Base-by-base conservation (phyloP, 2,797 vertebrate species). In the Saxicola maurus region DNA sequence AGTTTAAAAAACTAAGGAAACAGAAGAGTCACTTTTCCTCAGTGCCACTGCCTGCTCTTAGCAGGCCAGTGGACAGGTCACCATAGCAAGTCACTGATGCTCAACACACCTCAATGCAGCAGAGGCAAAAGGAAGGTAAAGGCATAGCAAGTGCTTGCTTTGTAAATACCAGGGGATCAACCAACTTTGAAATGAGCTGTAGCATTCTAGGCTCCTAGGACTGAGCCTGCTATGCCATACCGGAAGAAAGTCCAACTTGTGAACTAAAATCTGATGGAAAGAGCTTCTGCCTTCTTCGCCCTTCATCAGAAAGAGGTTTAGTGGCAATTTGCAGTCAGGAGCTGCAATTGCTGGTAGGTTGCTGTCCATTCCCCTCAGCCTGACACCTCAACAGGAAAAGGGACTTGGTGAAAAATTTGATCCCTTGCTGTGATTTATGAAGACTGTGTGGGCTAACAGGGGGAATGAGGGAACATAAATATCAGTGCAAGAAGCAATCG, bases 271-370 rank as follows among this genome's bases (percentile, higher is more conserved):
- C 33, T 27, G 25, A 52, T 7, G 21, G 21, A 66, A 71, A 23
- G 56, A 38, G 18, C 7, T 57, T 43, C 31, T 48, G 38, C 19
- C 16, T 38, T 81, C 35, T 16, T n/a, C 0, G 0, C 20, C 37
- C 27, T 59, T 42, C 17, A 40, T 33, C 38, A 45, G 13, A 57
- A 52, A 11, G 21, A 33, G 10, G 10, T 18, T 14, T 67, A 56
- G 24, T 0, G 4, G 30, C 37, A 9, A 20, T 27, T 21, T 55
- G 30, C 20, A 67, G 40, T 14, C 37, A n/a, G 59, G 5, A 87
- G 37, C 59, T 0, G 1, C 55, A 46, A 1, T 3, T 4, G 4
- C 30, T 28, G 45, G 28, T 14, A 30, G 12, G 28, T 14, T 62
- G 38, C 28, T 60, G 55, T n/a, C 33, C 24, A 5, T 35, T 52